phyloP scores from a whole-genome alignment of 92 coral and sea anemone species.

The Porites lobata region DNA sequence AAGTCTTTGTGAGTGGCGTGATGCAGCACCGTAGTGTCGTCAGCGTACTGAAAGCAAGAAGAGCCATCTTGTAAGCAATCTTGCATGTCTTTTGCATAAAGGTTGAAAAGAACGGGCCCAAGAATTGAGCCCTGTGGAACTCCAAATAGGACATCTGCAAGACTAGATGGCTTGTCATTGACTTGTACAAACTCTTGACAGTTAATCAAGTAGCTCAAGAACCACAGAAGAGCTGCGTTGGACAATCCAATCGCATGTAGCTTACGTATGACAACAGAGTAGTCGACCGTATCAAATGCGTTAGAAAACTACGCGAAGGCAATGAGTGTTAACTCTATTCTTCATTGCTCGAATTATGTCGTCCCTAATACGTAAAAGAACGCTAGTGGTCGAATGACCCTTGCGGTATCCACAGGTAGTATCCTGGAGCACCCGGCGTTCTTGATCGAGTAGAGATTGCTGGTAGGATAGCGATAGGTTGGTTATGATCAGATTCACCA shows the following conservation, averaged over 20 bases:
- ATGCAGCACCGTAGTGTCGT: too few relatives aligned
- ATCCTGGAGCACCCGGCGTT: constrained; percentile 2
- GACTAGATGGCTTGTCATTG: constrained; percentile 33
- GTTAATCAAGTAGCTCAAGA: constrained; percentile 25
- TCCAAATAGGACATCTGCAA: constrained; percentile 27
- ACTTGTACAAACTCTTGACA: constrained; percentile 22
- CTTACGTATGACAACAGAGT: constrained; percentile 21
- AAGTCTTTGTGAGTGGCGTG: too few relatives aligned
- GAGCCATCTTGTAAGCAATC: too few relatives aligned
- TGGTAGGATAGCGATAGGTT: constrained; percentile 61
- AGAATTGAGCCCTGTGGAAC: constrained; percentile 30
- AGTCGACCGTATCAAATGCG: constrained; percentile 73
- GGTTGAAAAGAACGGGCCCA: constrained; percentile 13
- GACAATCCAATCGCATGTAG: constrained; percentile 54
- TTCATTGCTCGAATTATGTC: constrained; percentile 68
- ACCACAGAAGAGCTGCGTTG: not conserved
- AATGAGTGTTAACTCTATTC: constrained; percentile 31
- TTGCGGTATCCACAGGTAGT: constrained; percentile 49
- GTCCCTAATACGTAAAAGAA: constrained; percentile 50
- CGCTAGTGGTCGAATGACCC: not conserved
- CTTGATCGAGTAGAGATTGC: constrained; percentile 55
- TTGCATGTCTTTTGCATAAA: too few relatives aligned
- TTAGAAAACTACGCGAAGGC: constrained; percentile 65
- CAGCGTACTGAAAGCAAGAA: too few relatives aligned
- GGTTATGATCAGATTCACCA: constrained; percentile 28